phyloP scores from a whole-genome alignment of 2,888 invertebrate species.

The Leucozona laternaria region DNA sequence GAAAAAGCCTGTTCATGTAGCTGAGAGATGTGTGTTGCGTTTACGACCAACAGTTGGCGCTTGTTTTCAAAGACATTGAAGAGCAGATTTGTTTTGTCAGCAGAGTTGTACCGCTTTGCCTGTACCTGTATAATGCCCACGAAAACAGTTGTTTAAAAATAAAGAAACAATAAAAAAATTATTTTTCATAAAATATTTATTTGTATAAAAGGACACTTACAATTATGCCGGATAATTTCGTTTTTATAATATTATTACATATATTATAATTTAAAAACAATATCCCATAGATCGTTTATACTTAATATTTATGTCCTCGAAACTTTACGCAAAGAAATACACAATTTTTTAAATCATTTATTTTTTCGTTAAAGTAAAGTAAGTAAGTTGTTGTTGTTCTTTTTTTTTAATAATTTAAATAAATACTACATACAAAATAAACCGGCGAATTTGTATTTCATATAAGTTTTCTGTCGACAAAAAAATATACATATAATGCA shows the following conservation, averaged over 20 bases:
- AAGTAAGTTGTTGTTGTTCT: constrained; percentile 50
- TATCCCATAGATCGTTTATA: constrained; percentile 63
- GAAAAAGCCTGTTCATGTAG: too few relatives aligned
- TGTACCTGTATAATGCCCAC: too few relatives aligned
- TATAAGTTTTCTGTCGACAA: constrained; percentile 46
- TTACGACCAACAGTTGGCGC: too few relatives aligned
- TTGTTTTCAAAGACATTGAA: too few relatives aligned
- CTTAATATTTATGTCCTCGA: constrained; percentile 74
- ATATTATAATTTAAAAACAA: constrained; percentile 73
- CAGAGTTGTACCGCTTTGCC: too few relatives aligned
- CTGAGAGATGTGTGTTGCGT: too few relatives aligned
- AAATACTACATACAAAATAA: constrained; percentile 68
- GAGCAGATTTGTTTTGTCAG: too few relatives aligned
- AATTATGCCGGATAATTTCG: constrained; percentile 75
- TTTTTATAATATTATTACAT: constrained; percentile 70
- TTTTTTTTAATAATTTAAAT: constrained; percentile 69
- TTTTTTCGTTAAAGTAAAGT: constrained; percentile 39
- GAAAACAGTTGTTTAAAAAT: neutral
- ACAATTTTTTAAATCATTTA: constrained; percentile 30
- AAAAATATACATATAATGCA: constrained; percentile 55
- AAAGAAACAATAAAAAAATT: constrained; percentile 13
- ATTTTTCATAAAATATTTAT: constrained; percentile 76
- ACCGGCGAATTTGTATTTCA: constrained; percentile 62
- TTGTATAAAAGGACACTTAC: constrained; percentile 76
- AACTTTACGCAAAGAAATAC: constrained; percentile 65